A percentile compares a stretch with the other conserved stretches of the same genome.
Evolutionary conservation across 2,888 invertebrate genomes (phyloP).

Genomic region (Calameuta idolon): DNA sequence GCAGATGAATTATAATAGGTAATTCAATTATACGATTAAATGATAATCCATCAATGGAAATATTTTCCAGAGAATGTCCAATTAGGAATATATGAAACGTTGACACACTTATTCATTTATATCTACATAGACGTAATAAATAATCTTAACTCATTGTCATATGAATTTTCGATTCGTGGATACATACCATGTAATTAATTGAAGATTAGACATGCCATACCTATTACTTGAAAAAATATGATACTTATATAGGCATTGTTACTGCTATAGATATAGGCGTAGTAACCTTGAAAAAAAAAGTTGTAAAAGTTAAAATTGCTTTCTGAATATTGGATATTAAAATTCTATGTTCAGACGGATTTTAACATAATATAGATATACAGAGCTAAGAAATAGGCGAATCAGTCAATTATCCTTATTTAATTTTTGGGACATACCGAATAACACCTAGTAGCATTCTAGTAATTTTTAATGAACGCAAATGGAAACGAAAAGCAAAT

Average conservation of each 20-base stretch:
- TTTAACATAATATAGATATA: not conserved
- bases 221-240: not conserved
- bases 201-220: not conserved
- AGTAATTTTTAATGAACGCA: not conserved
- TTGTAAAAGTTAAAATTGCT: not conserved
- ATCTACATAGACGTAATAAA: not conserved
- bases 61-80: not conserved
- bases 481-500: no score
- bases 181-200: not conserved
- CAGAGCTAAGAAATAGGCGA: not conserved
- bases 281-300: not conserved
- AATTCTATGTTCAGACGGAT: not conserved
- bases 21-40: not conserved
- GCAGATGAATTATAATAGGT: not conserved
- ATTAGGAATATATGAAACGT: not conserved
- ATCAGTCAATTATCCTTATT: not conserved
- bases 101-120: not conserved
- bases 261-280: not conserved
- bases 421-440: not conserved
- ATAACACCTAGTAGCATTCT: not conserved
- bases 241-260: not conserved
- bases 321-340: not conserved
- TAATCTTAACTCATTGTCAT: not conserved
- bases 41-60: not conserved
- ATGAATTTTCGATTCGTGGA: not conserved